Base-by-base conservation (phyloP, 2,113 vertebrate species). In the Neolamprologus hecqui region DNA sequence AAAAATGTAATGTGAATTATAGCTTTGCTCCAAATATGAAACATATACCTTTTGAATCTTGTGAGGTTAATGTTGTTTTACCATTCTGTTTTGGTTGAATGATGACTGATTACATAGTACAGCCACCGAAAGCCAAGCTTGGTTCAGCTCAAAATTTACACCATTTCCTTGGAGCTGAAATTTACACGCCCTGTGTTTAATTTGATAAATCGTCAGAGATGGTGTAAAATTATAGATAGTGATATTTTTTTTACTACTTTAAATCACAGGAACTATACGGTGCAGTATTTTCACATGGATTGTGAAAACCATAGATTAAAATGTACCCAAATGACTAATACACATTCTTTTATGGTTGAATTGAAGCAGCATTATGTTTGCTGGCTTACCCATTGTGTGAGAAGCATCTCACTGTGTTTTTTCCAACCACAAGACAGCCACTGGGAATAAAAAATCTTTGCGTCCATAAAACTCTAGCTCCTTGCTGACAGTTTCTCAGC, bases 1-100 rank as follows among this genome's bases (percentile, higher is more conserved):
- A 87, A 94, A 68, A 92, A 89, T 57, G 21, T 68, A 88, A 82
- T 84, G 28, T 88, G 81, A 92, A 90, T 89, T 81, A 82, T 86
- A 73, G 26, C 82, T 75, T 84, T 84, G 15, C 81, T 84, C 40
- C 33, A 93, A 89, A 92, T 90, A 77, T 83, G 65, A 92, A 94
- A 91, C 84, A 84, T 53, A 42, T 70, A 82, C 70, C 26, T 6
- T 83, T 79, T 47, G 49, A 83, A 37, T 77, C n/a, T 55, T 81
- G 57, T 86, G 80, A 86, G 65, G 51, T 83, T 82, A 63, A 90
- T 82, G 68, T 73, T 90, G 86, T 85, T 93, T 90, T 86, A 82
- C 70, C 11, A 79, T 86, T 81, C 85, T 85, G 42, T 84, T 86
- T 33, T 89, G 58, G 19, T 28, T 65, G 51, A 81, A 82, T 79